Evolutionary conservation across 2,888 invertebrate genomes (phyloP).

Genomic region (Patella caerulea): DNA sequence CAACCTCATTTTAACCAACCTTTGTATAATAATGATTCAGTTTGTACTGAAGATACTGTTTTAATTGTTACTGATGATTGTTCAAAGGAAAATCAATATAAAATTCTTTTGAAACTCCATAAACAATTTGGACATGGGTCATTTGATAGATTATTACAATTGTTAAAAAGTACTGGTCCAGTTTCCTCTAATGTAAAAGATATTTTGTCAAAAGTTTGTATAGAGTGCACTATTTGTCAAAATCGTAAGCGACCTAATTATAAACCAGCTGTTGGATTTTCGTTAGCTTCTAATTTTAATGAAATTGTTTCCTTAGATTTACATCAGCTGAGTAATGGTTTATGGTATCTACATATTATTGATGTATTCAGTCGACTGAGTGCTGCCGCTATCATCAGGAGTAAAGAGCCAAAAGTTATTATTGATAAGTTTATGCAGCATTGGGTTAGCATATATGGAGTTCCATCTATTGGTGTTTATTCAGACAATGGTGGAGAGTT

Average conservation of each 20-base stretch:
- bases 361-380: conserved; percentile 6
- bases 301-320: conserved; percentile 3
- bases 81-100: not conserved
- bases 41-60: not conserved
- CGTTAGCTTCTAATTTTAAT: conserved; percentile 1
- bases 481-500: conserved; percentile 34
- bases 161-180: not conserved
- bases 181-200: not conserved
- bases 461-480: conserved; percentile 15
- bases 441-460: conserved; percentile 4
- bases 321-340: not conserved
- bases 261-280: conserved; percentile 5
- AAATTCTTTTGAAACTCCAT: not conserved
- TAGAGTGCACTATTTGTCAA: not conserved
- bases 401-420: conserved; percentile 6
- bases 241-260: conserved; percentile 1
- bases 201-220: not conserved
- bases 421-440: not conserved
- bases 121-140: conserved; percentile 11
- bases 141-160: not conserved
- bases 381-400: not conserved
- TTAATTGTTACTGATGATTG: conserved; percentile 4
- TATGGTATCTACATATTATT: conserved; percentile 4
- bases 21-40: not conserved
- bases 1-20: not conserved